Conservation (phyloP, 2,113 vertebrate species). For the Marmota flaviventris region DNA sequence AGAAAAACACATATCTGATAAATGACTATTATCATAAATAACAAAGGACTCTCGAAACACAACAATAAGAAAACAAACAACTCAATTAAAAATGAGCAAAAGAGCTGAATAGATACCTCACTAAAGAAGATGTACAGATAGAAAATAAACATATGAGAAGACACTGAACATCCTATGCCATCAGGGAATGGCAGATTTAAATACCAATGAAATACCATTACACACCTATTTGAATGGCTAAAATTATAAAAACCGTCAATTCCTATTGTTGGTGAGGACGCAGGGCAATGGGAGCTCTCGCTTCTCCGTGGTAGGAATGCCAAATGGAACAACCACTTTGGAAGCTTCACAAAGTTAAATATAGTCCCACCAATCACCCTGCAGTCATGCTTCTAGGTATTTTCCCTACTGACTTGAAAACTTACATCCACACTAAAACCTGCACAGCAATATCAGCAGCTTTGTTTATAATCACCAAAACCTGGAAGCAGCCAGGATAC, state of each 20-base stretch:
- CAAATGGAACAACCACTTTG: neutral
- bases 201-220: neutral
- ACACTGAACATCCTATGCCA: neutral
- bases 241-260: neutral
- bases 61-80: neutral
- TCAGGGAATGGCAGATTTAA: neutral
- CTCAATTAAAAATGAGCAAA: slow-evolving; percentile 11
- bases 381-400: neutral
- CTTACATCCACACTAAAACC: neutral
- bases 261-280: neutral
- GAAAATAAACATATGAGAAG: neutral
- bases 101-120: neutral
- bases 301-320: neutral
- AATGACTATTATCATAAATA: slow-evolving; percentile 22
- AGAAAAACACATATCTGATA: slow-evolving; percentile 4
- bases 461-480: neutral
- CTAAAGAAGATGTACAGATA: neutral
- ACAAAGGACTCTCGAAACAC: neutral
- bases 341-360: neutral
- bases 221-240: neutral
- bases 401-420: neutral
- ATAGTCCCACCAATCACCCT: neutral
- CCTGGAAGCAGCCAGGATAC: neutral
- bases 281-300: neutral
- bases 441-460: neutral